Percentiles rank a stretch among this genome's conserved stretches.
Evolutionary conservation across 2,113 vertebrate species (phyloP).

Genomic region (Podilymbus podiceps): DNA sequence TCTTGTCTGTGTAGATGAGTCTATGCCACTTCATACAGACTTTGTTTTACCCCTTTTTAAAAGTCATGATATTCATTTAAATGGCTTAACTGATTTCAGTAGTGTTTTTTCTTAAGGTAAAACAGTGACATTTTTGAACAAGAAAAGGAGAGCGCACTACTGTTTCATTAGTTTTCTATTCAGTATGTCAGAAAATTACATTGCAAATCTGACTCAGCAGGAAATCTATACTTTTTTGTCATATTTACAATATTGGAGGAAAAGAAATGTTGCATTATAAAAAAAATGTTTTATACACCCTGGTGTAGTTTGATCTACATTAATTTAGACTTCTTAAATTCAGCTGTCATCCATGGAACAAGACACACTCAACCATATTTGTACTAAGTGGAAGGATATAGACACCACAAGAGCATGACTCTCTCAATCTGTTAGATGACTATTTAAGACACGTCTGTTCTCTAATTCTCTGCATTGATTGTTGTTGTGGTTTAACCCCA

Average conservation of each 20-base stretch:
- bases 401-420: rapidly evolving
- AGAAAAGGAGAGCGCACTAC: background rate
- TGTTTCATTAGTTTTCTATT: background rate
- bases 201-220: background rate
- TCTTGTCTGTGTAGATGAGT: background rate
- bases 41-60: background rate
- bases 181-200: background rate
- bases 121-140: background rate
- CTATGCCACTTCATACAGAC: background rate
- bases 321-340: background rate
- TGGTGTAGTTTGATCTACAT: background rate
- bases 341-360: background rate
- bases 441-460: background rate
- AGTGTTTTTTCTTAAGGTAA: background rate
- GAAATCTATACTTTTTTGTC: background rate
- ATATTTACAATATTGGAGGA: background rate
- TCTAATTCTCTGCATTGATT: background rate
- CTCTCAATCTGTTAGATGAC: background rate
- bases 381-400: background rate
- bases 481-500: too few species aligned
- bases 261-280: background rate
- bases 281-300: background rate
- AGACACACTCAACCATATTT: background rate
- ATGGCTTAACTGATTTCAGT: background rate
- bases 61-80: background rate